Base-by-base conservation (phyloP, 2,113 vertebrate species). In the Cygnus buccinator region DNA sequence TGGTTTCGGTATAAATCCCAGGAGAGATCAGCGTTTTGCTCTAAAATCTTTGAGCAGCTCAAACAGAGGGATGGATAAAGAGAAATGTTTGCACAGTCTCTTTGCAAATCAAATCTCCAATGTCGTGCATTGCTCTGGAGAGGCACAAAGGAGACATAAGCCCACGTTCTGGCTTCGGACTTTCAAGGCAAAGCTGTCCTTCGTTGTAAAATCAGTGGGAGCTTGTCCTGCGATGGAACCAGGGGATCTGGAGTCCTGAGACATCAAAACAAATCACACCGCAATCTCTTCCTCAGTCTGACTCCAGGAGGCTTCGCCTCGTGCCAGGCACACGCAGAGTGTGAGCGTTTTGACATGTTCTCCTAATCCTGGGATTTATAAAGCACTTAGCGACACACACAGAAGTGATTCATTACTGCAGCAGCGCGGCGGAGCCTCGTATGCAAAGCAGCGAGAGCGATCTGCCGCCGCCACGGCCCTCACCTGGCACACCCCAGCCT, bases 31-130 rank as follows among this genome's bases (percentile, higher is more conserved):
- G 84, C 67, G 2, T 76, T 94, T 93, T 59, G 62, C 84, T 94
- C 65, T 29, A 75, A 94, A 93, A 92, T 44, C 90, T 65, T 22
- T 13, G 71, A 87, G 87, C 68, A 31, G 89, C 90, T 90, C 90
- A 37, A 92, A 68, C 52, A 77, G 37, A 72, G 74, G 70, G 68
- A 35, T 0, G 77, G 94, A 94, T 95, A n/a, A 95, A 89, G 83
- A 54, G 87, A 78, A 96, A 76, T 73, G 66, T 96, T 96, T 96
- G 94, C 91, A 80, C 94, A 93, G 37, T 85, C 95, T 87, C 94
- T 94, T 95, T 91, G 94, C 96, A 95, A 93, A 97, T 93, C 96
- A 87, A 91, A 95, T 55, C 91, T 84, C 66, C 21, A 73, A 35
- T 20, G 2, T 19, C 0, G 29, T 2, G 55, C 46, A 0, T 62